Evolutionary conservation across 2,113 vertebrate species (phyloP).

Genomic region (Malurus alboscapulatus): DNA sequence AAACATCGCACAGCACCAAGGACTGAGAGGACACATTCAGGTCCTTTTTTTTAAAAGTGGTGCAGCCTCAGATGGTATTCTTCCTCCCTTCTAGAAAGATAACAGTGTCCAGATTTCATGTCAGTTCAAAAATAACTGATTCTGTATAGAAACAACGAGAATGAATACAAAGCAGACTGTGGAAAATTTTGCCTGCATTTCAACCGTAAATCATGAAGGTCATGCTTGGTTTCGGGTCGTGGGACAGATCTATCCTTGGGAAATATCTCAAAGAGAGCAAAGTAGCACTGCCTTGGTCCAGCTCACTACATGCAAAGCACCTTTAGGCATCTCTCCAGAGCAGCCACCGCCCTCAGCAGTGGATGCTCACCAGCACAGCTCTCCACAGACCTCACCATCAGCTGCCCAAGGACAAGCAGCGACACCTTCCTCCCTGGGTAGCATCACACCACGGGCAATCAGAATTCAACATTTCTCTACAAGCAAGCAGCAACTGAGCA

Average conservation of each 20-base stretch:
- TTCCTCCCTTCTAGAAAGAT: background rate
- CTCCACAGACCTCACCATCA: fast-evolving
- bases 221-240: fast-evolving
- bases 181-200: background rate
- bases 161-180: background rate
- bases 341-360: fast-evolving
- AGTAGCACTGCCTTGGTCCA: background rate
- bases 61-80: background rate
- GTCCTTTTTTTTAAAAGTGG: background rate
- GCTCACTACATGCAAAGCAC: fast-evolving
- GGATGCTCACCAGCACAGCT: background rate
- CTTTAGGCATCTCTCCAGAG: background rate
- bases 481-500: background rate
- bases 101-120: background rate
- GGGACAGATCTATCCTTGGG: background rate
- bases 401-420: background rate
- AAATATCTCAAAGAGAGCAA: background rate
- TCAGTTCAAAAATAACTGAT: background rate
- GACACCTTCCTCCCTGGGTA: background rate
- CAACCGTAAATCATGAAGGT: background rate
- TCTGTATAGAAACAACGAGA: background rate
- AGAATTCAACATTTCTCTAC: background rate
- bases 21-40: background rate
- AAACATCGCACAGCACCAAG: background rate
- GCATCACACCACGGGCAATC: background rate